These are phyloP conservation scores for Syncerus caffer DNA, from an alignment of 2,797 vertebrate species.

Conservation along the genomic window DNA sequence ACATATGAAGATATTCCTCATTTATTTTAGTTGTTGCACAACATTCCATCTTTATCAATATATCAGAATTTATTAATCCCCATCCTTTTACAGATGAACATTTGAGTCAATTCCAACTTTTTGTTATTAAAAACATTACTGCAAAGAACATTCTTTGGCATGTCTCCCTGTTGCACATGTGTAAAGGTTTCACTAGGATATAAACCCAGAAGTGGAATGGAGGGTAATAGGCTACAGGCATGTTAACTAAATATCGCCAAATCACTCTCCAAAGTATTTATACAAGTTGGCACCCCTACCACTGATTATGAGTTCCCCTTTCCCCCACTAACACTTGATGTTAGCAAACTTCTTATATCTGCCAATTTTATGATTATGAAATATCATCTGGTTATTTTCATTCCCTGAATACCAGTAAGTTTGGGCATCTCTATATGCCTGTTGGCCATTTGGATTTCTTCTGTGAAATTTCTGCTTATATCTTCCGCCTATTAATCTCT, in stretches of 20 bases:
- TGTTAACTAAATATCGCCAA: neutral
- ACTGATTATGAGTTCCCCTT: neutral
- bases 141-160: conserved; percentile 14
- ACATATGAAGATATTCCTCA: neutral
- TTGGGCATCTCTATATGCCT: neutral
- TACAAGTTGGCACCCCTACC: neutral
- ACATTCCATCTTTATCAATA: neutral
- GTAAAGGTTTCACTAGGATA: neutral
- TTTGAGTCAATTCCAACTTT: conserved; percentile 26
- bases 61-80: neutral
- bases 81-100: neutral
- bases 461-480: neutral
- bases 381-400: neutral
- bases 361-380: neutral
- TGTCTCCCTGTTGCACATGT: neutral
- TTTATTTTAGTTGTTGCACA: neutral
- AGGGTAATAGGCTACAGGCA: neutral
- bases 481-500: neutral
- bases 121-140: conserved; percentile 12
- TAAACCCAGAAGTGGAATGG: neutral
- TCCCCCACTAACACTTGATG: neutral
- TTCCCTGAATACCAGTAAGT: neutral
- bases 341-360: neutral
- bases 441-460: neutral
- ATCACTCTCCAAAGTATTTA: neutral